phyloP scores from a whole-genome alignment of 1,140 invertebrate genomes.

The Danaus plexippus region DNA sequence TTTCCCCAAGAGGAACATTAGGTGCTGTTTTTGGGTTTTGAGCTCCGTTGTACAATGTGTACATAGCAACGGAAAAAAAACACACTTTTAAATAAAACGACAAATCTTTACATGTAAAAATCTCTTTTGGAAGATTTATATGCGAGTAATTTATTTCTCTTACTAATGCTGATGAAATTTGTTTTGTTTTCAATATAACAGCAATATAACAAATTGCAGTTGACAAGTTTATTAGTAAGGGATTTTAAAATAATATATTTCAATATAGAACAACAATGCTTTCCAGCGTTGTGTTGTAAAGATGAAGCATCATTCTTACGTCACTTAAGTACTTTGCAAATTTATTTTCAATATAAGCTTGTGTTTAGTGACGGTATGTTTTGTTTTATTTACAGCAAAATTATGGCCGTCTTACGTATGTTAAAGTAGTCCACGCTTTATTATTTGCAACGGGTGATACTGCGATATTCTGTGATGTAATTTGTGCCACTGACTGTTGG shows the following conservation, averaged over 20 bases:
- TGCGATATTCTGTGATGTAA: conserved; percentile 24
- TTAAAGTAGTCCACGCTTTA: conserved; percentile 32
- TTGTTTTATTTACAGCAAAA: conserved; percentile 31
- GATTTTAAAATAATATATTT: too few species aligned
- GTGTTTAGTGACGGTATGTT: conserved; percentile 29
- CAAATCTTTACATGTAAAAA: too few species aligned
- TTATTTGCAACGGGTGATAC: conserved; percentile 28
- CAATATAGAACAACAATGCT: conserved; percentile 9
- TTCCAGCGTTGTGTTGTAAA: conserved; percentile 19
- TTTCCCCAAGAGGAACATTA: conserved; percentile 40
- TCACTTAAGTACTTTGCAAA: conserved; percentile 20
- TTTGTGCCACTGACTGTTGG: conserved; percentile 15
- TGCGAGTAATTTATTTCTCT: too few species aligned
- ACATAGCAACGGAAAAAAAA: too few species aligned
- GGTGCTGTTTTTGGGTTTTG: conserved; percentile 30
- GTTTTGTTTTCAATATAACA: too few species aligned
- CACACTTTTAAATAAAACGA: too few species aligned
- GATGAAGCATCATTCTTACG: conserved; percentile 21
- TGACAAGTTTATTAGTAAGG: too few species aligned
- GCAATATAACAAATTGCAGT: too few species aligned
- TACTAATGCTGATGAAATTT: too few species aligned
- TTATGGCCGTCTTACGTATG: conserved; percentile 28
- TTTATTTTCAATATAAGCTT: conserved; percentile 33
- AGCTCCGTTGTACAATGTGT: conserved; percentile 17
- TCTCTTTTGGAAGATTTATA: too few species aligned